Evolutionary conservation across 2,888 invertebrate genomes (phyloP).

Genomic region (Strigamia crassipes): DNA sequence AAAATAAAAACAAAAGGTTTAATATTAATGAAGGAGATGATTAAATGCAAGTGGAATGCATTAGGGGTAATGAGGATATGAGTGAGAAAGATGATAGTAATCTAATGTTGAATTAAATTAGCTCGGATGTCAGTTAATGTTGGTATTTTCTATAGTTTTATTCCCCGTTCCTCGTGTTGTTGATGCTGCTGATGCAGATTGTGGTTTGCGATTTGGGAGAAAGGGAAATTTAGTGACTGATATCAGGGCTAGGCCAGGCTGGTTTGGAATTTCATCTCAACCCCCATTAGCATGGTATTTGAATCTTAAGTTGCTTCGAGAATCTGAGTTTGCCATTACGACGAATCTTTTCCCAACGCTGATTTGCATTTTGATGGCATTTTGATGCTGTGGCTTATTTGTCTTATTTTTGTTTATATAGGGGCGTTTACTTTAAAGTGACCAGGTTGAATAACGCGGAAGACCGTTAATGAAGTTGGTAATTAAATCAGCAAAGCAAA

Average conservation of each 20-base stretch:
- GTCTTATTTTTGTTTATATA: no score
- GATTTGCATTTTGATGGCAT: constrained; percentile 1
- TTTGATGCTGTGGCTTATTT: no score
- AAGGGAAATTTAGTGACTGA: not conserved
- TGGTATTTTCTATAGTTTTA: no score
- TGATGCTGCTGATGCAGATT: not conserved
- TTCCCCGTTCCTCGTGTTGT: no score
- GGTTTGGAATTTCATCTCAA: not conserved
- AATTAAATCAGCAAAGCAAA: no score
- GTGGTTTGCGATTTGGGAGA: not conserved
- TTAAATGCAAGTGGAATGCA: not conserved
- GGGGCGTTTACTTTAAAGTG: no score
- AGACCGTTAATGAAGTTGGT: no score
- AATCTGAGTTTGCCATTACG: not conserved
- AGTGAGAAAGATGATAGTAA: not conserved
- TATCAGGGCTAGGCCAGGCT: not conserved
- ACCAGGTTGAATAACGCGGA: no score
- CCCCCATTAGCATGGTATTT: not conserved
- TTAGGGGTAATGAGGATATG: not conserved
- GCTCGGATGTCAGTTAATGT: not conserved
- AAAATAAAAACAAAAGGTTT: no score
- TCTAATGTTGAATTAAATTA: not conserved
- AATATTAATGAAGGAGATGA: not conserved
- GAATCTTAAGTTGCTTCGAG: not conserved
- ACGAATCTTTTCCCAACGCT: not conserved